A percentile compares a stretch with the other conserved stretches of the same genome.
Evolutionary conservation across 2,888 invertebrate genomes (phyloP).

Genomic region (Dicycla oo): DNA sequence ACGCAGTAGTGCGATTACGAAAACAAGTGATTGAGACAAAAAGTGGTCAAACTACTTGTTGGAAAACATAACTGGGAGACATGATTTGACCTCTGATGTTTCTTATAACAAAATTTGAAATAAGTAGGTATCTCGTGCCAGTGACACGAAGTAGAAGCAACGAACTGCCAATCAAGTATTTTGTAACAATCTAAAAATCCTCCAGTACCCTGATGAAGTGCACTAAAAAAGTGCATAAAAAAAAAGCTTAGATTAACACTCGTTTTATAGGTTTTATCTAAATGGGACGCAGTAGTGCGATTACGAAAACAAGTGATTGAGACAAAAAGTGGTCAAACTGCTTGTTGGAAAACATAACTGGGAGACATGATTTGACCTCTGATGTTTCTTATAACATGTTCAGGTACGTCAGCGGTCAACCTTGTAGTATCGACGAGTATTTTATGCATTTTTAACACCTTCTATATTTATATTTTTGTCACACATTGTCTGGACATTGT

Average conservation of each 20-base stretch:
- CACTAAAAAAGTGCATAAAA: background rate
- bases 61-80: too few species aligned
- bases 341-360: conserved; percentile 19
- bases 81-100: too few species aligned
- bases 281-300: conserved; percentile 19
- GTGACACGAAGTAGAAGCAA: too few species aligned
- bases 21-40: too few species aligned
- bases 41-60: too few species aligned
- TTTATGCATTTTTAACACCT: conserved; percentile 11
- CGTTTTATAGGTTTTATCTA: conserved; percentile 33
- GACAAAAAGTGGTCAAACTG: conserved; percentile 36
- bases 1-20: conserved; percentile 19
- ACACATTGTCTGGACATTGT: too few species aligned
- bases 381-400: conserved; percentile 10
- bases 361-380: conserved; percentile 47
- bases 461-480: too few species aligned
- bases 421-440: conserved; percentile 1
- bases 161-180: too few species aligned
- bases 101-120: too few species aligned
- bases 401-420: conserved; percentile 14
- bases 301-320: conserved; percentile 31
- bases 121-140: too few species aligned
- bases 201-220: too few species aligned
- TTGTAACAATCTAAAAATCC: too few species aligned
- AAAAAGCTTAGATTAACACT: conserved; percentile 6